phyloP scores from a whole-genome alignment of 2,888 invertebrate genomes.

The Acanthosepion pharaonis region DNA sequence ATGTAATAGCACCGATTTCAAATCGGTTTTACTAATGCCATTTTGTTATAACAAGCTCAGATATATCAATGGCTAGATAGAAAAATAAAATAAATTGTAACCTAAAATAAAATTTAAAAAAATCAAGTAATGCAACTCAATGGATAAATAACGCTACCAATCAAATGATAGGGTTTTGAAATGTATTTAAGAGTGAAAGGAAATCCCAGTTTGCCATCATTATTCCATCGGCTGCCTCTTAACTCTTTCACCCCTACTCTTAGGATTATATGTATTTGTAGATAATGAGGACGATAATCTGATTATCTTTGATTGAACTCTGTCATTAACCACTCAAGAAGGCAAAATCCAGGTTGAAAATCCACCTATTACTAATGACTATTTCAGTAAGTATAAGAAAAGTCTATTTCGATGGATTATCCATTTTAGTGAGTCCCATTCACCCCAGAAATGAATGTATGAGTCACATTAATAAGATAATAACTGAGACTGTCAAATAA shows the following conservation, averaged over 20 bases:
- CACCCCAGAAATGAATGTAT: background rate
- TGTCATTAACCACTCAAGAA: slow-evolving; percentile 21
- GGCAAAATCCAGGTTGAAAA: background rate
- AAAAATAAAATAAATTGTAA: too few species aligned
- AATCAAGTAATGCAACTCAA: background rate
- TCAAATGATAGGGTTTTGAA: background rate
- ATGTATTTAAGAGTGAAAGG: background rate
- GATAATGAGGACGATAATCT: background rate
- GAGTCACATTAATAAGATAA: background rate
- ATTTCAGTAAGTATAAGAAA: background rate
- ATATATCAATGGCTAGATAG: too few species aligned
- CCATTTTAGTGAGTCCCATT: background rate
- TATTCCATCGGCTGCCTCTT: background rate
- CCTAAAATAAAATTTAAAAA: too few species aligned
- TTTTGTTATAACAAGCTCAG: too few species aligned
- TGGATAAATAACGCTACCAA: background rate
- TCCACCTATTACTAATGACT: background rate
- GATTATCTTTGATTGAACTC: background rate
- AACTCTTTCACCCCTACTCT: background rate
- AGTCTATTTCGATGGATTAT: background rate
- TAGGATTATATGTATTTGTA: background rate
- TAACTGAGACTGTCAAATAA: background rate
- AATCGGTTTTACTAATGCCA: too few species aligned
- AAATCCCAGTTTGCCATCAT: background rate
- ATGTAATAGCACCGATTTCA: too few species aligned